These are phyloP conservation scores for Galago senegalensis DNA, from an alignment of 2,797 vertebrate genomes.

Conservation along the genomic window DNA sequence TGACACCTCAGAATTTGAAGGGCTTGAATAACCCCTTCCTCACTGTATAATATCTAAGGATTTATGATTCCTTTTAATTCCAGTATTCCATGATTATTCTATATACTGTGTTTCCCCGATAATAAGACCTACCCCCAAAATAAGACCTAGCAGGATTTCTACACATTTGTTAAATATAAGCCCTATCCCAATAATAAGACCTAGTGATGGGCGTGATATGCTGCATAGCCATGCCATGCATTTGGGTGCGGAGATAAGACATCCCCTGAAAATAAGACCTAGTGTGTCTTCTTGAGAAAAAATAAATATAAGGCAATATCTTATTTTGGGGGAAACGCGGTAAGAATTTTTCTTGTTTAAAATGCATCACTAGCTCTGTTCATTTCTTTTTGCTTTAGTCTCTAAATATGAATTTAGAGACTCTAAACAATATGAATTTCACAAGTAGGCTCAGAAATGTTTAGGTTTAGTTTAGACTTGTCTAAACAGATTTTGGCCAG, in stretches of 20 bases:
- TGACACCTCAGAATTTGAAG: conserved; percentile 58
- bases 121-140: too few relatives aligned
- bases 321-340: too few relatives aligned
- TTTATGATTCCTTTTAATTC: conserved; percentile 51
- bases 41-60: background rate
- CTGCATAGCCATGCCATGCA: too few relatives aligned
- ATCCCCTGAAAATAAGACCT: too few relatives aligned
- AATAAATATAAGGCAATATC: too few relatives aligned
- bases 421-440: conserved; percentile 48
- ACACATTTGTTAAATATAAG: too few relatives aligned
- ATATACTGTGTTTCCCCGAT: background rate
- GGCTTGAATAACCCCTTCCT: background rate
- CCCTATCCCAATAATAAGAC: too few relatives aligned
- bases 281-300: too few relatives aligned
- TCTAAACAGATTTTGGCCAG: conserved; percentile 50
- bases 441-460: conserved; percentile 43
- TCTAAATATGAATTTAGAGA: background rate
- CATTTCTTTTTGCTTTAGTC: conserved; percentile 64
- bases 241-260: too few relatives aligned
- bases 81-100: conserved; percentile 53
- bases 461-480: conserved; percentile 57
- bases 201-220: too few relatives aligned
- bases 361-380: conserved; percentile 44
- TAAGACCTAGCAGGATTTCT: too few relatives aligned
- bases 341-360: conserved; percentile 43